phyloP scores from a whole-genome alignment of 1,140 invertebrate genomes.

The Diorhabda elongata region DNA sequence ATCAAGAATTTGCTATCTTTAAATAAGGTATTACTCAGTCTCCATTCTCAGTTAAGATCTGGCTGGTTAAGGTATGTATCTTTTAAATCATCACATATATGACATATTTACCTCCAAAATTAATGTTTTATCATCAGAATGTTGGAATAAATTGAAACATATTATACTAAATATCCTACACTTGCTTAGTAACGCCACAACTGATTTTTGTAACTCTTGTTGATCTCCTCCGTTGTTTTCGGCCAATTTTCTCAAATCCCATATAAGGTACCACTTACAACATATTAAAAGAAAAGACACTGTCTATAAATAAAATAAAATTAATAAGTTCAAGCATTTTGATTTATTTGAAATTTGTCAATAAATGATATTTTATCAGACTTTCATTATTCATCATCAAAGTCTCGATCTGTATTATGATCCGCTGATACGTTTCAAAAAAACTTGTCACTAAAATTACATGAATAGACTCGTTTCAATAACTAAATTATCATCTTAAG shows the following conservation, averaged over 20 bases:
- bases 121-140: constrained; percentile 1
- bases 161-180: constrained; percentile 19
- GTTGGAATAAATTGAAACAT: constrained; percentile 21
- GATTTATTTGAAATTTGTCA: not conserved
- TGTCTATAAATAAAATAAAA: constrained; percentile 8
- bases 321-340: not conserved
- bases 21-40: constrained; percentile 3
- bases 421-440: not conserved
- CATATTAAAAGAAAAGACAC: constrained; percentile 13
- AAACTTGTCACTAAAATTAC: not conserved
- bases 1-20: not conserved
- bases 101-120: constrained; percentile 8
- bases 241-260: constrained; percentile 16
- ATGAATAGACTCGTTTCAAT: not conserved
- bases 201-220: not conserved
- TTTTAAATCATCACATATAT: not conserved
- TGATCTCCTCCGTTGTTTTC: not conserved
- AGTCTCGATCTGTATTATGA: not conserved
- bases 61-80: not conserved
- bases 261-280: constrained; percentile 20
- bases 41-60: not conserved
- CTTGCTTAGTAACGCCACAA: not conserved
- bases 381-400: not conserved
- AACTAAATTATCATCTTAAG: too few relatives aligned
- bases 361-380: not conserved